A percentile compares a stretch with the other conserved stretches of the same genome.
Conservation (phyloP, 1,140 invertebrate genomes). For the Wiebesia pumilae region DNA sequence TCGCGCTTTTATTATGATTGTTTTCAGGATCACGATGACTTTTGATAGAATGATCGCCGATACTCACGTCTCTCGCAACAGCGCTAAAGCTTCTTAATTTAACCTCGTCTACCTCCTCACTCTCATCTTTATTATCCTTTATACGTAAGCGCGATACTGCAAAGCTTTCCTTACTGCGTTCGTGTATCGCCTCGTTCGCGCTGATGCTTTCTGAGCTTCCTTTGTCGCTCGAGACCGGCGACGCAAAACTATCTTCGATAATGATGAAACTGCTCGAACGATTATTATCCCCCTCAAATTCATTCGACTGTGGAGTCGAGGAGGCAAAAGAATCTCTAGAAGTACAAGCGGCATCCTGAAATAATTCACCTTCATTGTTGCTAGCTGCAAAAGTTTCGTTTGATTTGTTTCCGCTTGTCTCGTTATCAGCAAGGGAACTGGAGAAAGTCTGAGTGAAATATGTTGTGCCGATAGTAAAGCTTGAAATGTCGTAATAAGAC, state of each 20-base stretch:
- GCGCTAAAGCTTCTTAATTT: not conserved
- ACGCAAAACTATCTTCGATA: not conserved
- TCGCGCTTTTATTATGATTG: not conserved
- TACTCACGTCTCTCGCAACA: not conserved
- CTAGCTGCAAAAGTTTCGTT: slow-evolving; percentile 18
- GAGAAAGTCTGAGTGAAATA: slow-evolving; percentile 42
- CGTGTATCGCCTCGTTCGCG: slow-evolving; percentile 34
- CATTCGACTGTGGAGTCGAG: not conserved
- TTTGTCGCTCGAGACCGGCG: not conserved
- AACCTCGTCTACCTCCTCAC: not conserved
- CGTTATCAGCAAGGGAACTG: slow-evolving; percentile 20
- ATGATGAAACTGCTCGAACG: not conserved
- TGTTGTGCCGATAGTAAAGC: not conserved
- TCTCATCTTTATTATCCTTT: not conserved
- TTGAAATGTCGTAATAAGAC: slow-evolving; percentile 24
- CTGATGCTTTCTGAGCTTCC: not conserved
- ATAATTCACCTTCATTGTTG: slow-evolving; percentile 29
- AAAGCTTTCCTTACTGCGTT: slow-evolving; percentile 11
- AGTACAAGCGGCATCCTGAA: not conserved
- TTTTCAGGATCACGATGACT: not conserved
- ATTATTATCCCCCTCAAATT: not conserved
- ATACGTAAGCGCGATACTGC: not conserved
- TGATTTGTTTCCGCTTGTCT: slow-evolving; percentile 34
- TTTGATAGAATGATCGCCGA: not conserved
- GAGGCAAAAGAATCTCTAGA: not conserved